A percentile compares a stretch with the other conserved stretches of the same genome.
Conservation (phyloP, 2,888 invertebrate species). For the Cheilosia impressa region DNA sequence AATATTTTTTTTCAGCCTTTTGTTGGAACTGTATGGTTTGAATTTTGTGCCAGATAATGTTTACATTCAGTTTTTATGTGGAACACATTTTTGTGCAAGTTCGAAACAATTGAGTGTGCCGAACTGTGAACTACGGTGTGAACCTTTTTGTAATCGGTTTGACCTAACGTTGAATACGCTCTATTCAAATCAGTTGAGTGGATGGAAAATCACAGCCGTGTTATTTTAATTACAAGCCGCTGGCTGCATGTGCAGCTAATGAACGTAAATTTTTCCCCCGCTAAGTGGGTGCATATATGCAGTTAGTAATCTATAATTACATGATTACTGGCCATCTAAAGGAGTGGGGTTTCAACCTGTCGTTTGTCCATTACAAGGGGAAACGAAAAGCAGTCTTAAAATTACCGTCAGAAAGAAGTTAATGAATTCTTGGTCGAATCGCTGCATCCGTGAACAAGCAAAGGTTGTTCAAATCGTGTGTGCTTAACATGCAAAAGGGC, state of each 20-base stretch:
- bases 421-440: no score
- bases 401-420: no score
- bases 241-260: conserved; percentile 1
- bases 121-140: no score
- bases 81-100: no score
- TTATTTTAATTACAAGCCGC: not conserved
- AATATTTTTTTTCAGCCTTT: not conserved
- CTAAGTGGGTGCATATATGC: not conserved
- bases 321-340: not conserved
- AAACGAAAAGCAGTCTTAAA: no score
- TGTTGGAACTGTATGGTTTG: not conserved
- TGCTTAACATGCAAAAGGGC: no score
- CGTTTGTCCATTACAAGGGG: no score
- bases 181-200: not conserved
- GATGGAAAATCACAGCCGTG: not conserved
- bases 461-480: no score
- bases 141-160: not conserved
- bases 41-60: not conserved
- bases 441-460: no score
- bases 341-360: no score
- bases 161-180: not conserved
- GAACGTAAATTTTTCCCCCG: not conserved
- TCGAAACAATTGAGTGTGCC: no score
- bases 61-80: conserved; percentile 5
- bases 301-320: not conserved